Conservation (phyloP, 1,140 invertebrate genomes). For the Danaus melanippus region DNA sequence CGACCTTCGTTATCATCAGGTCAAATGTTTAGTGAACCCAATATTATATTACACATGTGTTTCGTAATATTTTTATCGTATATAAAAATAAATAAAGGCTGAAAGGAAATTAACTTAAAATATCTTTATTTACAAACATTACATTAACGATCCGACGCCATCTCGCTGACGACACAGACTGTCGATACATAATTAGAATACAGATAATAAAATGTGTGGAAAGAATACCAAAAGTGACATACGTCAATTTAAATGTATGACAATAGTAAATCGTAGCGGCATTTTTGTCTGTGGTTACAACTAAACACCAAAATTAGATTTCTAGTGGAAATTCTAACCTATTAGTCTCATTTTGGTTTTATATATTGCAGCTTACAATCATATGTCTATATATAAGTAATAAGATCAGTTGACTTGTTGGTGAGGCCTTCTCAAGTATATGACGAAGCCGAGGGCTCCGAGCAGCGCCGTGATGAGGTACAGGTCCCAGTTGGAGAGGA, state of each 20-base stretch:
- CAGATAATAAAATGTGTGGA: neutral
- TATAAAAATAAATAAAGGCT: neutral
- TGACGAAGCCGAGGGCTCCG: conserved; percentile 84
- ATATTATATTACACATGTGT: conserved; percentile 5
- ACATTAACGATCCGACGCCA: too few species aligned
- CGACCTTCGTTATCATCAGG: neutral
- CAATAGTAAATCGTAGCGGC: too few species aligned
- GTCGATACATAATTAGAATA: neutral
- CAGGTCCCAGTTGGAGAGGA: conserved; percentile 94
- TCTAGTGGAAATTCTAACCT: too few species aligned
- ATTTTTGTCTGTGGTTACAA: too few species aligned
- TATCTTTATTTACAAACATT: conserved; percentile 17
- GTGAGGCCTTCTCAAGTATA: conserved; percentile 81
- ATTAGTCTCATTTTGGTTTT: too few species aligned
- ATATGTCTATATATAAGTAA: too few species aligned
- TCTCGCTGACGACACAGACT: too few species aligned
- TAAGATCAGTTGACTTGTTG: conserved; percentile 55
- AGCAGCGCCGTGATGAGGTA: conserved; percentile 90
- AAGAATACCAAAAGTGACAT: neutral
- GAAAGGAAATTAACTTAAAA: conserved; percentile 13
- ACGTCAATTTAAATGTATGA: neutral
- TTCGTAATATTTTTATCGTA: neutral
- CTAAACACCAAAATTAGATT: too few species aligned
- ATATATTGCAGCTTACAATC: too few species aligned
- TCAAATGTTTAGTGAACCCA: conserved; percentile 2